These are phyloP conservation scores for Actias luna DNA, from an alignment of 2,888 invertebrate genomes.

Conservation along the genomic window DNA sequence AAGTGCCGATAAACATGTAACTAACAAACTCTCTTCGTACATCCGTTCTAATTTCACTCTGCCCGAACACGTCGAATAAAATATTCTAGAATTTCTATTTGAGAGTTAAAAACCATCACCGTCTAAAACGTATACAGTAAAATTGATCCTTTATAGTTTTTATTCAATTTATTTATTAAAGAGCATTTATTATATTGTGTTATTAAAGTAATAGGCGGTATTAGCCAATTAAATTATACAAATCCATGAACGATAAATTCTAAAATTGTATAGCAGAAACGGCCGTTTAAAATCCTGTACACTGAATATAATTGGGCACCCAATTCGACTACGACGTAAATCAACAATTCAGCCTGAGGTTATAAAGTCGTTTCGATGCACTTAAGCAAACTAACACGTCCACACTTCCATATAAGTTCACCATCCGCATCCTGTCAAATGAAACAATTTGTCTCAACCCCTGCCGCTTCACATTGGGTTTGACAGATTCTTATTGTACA, in stretches of 20 bases:
- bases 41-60: constrained; percentile 6
- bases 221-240: background rate
- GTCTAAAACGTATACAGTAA: background rate
- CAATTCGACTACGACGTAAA: background rate
- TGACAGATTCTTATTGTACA: background rate
- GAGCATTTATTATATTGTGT: background rate
- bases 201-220: background rate
- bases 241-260: background rate
- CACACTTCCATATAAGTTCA: constrained; percentile 10
- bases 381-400: constrained; percentile 11
- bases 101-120: background rate
- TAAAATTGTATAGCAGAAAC: background rate
- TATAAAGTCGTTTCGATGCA: constrained; percentile 4
- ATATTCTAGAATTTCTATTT: background rate
- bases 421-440: background rate
- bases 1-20: background rate
- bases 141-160: background rate
- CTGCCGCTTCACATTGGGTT: background rate
- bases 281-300: background rate
- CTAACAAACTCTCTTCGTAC: background rate
- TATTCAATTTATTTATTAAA: background rate
- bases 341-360: constrained; percentile 9
- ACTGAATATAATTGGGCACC: background rate
- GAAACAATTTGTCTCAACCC: constrained; percentile 10
- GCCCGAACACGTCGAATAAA: background rate